Evolutionary conservation across 1,140 invertebrate species (phyloP).

Genomic region (Drosophila grimshawi): DNA sequence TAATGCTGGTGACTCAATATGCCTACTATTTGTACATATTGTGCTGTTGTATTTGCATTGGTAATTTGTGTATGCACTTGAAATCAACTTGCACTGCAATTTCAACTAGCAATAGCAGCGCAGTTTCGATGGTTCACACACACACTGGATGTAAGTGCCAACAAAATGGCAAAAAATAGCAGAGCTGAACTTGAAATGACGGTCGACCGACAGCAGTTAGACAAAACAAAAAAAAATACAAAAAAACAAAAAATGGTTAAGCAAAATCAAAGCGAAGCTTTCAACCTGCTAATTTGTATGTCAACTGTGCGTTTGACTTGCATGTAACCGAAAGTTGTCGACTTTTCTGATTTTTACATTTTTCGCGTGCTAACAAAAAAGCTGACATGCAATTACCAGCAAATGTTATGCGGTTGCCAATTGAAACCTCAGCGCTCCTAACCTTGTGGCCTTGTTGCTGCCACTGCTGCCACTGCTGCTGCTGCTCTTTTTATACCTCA

Average conservation of each 20-base stretch:
- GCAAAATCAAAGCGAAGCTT: slow-evolving; percentile 19
- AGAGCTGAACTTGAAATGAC: slow-evolving; percentile 71
- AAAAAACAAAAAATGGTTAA: neutral
- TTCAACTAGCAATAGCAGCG: slow-evolving; percentile 39
- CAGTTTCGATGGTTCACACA: slow-evolving; percentile 26
- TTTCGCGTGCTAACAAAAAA: slow-evolving; percentile 59
- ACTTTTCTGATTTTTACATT: slow-evolving; percentile 27
- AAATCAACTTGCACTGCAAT: slow-evolving; percentile 56
- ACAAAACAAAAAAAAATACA: slow-evolving; percentile 8
- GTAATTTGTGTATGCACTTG: slow-evolving; percentile 81
- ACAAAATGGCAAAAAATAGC: slow-evolving; percentile 21
- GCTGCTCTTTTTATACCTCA: slow-evolving; percentile 21
- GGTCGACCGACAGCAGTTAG: slow-evolving; percentile 24
- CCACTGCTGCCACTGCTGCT: slow-evolving; percentile 5
- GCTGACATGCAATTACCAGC: slow-evolving; percentile 61
- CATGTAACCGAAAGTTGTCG: slow-evolving; percentile 31
- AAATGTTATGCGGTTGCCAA: slow-evolving; percentile 76
- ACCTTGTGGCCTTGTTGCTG: slow-evolving; percentile 47
- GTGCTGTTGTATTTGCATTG: slow-evolving; percentile 65
- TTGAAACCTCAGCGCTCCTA: slow-evolving; percentile 55
- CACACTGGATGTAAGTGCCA: slow-evolving; percentile 38
- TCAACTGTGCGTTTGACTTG: slow-evolving; percentile 45
- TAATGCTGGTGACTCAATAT: slow-evolving; percentile 67
- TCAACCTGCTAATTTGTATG: slow-evolving; percentile 73
- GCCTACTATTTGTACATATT: slow-evolving; percentile 56